Conservation (phyloP, 2,797 vertebrate species). For the Sphaeramia orbicularis region DNA sequence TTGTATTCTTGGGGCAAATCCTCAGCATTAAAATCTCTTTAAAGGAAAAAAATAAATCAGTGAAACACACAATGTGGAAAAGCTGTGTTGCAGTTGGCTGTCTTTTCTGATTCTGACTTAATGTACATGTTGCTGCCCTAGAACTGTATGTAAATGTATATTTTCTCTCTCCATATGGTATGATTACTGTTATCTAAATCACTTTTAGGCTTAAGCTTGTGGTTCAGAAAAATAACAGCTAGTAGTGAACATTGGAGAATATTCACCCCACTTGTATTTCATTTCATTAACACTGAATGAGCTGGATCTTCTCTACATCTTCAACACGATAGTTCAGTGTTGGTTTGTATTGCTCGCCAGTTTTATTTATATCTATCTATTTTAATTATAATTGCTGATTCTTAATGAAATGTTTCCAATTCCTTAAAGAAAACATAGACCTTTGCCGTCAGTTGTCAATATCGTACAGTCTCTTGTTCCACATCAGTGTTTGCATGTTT, state of each 20-base stretch:
- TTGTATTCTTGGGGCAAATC: constrained; percentile 44
- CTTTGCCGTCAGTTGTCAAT: neutral
- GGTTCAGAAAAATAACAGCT: too few relatives aligned
- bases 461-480: neutral
- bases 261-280: too few relatives aligned
- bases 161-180: too few relatives aligned
- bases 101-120: neutral
- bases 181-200: too few relatives aligned
- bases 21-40: constrained; percentile 23
- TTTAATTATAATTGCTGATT: neutral
- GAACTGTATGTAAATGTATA: too few relatives aligned
- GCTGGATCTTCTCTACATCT: neutral
- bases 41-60: constrained; percentile 7
- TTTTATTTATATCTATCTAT: constrained; percentile 3
- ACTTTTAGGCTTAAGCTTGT: too few relatives aligned
- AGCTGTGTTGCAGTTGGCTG: neutral
- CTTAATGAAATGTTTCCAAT: too few relatives aligned
- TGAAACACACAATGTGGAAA: constrained; percentile 11
- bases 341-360: neutral
- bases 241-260: too few relatives aligned
- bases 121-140: too few relatives aligned
- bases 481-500: neutral
- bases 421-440: neutral
- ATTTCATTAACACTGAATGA: neutral
- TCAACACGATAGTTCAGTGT: neutral